Percentiles rank a stretch among this genome's conserved stretches.
Evolutionary conservation across 1,140 invertebrate genomes (phyloP).

Genomic region (Ooceraea biroi): DNA sequence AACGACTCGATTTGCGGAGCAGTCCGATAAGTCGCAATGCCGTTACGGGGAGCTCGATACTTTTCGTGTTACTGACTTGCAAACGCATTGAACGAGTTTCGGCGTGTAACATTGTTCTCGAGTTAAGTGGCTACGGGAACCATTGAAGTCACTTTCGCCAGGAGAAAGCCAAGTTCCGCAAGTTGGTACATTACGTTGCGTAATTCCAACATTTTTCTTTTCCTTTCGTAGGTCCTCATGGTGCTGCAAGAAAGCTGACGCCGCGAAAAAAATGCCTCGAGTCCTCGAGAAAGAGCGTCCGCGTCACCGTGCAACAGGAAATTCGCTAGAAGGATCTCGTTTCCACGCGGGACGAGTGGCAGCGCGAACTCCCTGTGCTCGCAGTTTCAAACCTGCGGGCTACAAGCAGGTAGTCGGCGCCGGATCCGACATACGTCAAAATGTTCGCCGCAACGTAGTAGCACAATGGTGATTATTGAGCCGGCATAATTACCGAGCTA

Average conservation of each 20-base stretch:
- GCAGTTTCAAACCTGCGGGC: neutral
- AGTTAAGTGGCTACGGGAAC: too few relatives aligned
- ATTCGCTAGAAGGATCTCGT: neutral
- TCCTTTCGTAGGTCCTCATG: neutral
- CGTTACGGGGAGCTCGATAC: neutral
- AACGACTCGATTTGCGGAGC: slow-evolving; percentile 48
- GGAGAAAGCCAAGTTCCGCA: too few relatives aligned
- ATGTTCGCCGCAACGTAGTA: slow-evolving; percentile 26
- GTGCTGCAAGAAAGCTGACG: neutral
- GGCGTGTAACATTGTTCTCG: neutral
- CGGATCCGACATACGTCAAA: slow-evolving; percentile 48
- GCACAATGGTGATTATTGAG: slow-evolving; percentile 64
- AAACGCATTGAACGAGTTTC: slow-evolving; percentile 5
- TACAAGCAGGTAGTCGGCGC: slow-evolving; percentile 17
- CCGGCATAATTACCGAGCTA: slow-evolving; percentile 69
- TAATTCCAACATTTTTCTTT: neutral
- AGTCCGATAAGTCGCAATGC: slow-evolving; percentile 21
- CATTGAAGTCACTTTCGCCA: too few relatives aligned
- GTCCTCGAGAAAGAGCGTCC: neutral
- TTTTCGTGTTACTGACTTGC: slow-evolving; percentile 12
- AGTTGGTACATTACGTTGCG: too few relatives aligned
- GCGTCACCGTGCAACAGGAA: neutral
- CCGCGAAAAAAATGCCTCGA: too few relatives aligned
- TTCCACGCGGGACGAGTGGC: neutral
- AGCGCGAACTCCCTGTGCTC: too few relatives aligned